Evolutionary conservation across 64 coral and sea anemone species (phyloP).

Genomic region (Pocillopora damicornis): DNA sequence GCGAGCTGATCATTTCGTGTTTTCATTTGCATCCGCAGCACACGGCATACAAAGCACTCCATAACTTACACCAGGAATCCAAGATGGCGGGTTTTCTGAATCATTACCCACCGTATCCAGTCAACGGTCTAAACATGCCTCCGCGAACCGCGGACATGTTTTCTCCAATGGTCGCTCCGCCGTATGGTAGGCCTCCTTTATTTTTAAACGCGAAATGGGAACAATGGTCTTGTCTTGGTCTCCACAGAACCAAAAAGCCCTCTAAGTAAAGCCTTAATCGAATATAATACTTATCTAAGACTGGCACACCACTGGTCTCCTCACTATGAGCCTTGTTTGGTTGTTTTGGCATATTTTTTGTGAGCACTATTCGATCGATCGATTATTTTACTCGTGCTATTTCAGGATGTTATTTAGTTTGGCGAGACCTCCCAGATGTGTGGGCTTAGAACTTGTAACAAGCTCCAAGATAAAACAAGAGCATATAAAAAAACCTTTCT

Average conservation of each 20-base stretch:
- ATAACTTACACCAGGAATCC: slow-evolving; percentile 29
- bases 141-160: slow-evolving; percentile 83
- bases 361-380: neutral
- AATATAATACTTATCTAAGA: too few species aligned
- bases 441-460: slow-evolving; percentile 21
- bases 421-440: slow-evolving; percentile 31
- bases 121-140: slow-evolving; percentile 77
- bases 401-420: neutral
- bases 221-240: neutral
- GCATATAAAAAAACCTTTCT: slow-evolving; percentile 10
- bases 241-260: neutral
- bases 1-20: slow-evolving; percentile 42
- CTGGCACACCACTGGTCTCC: neutral
- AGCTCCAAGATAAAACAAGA: neutral
- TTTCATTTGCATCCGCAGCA: slow-evolving; percentile 59
- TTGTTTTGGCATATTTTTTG: neutral
- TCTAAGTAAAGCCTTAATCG: too few species aligned
- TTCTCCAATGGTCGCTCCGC: slow-evolving; percentile 78
- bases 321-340: neutral
- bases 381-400: slow-evolving; percentile 1
- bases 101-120: slow-evolving; percentile 78
- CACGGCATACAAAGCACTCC: slow-evolving; percentile 28
- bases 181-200: slow-evolving; percentile 69
- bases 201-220: slow-evolving; percentile 9
- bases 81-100: slow-evolving; percentile 94